Base-by-base conservation (phyloP, 2,113 vertebrate species). In the Phycodurus eques region DNA sequence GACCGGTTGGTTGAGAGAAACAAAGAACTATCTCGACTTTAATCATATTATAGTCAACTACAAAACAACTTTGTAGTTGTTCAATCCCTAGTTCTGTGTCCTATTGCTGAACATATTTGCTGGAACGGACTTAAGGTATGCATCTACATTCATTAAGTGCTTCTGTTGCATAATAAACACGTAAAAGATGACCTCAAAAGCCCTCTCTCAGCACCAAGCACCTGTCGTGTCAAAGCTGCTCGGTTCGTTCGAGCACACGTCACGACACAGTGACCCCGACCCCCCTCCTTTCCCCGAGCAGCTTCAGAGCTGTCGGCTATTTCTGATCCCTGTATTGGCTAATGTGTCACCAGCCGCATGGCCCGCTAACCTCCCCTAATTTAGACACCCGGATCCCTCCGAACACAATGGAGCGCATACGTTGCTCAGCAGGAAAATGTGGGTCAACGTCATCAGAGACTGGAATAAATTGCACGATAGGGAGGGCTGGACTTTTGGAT, bases 391-490 rank as follows among this genome's bases (percentile, higher is more conserved):
- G 13, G 76, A 61, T 83, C 70, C 69, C 47, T 57, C 62, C 0
- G 60, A 71, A 27, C 61, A 19, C 7, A 60, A 17, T 68, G 4
- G 59, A 5, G 56, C 33, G 54, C 0, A 17, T 13, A 4, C 15
- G 51, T 72, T 60, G 68, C 65, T 6, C 6, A 62, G 79, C 71
- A 43, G 57, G 33, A 62, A 77, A 77, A 89, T 91, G 79, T 90
- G 70, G 89, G 91, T 88, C 85, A 88, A 74, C 35, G 22, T 78
- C 88, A 84, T 74, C 81, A 73, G 67, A 56, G 80, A 86, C 88
- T 92, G 92, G 91, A 96, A 95, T 95, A 95, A 92, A 35, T n/a
- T 33, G 64, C 12, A 33, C 56, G 1, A 68, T 15, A 8, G 42
- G 68, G 69, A 12, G 42, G 73, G 71, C 71, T 10, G 44, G 71